phyloP scores from a whole-genome alignment of 2,113 vertebrate genomes.

The Chloropsis hardwickii region DNA sequence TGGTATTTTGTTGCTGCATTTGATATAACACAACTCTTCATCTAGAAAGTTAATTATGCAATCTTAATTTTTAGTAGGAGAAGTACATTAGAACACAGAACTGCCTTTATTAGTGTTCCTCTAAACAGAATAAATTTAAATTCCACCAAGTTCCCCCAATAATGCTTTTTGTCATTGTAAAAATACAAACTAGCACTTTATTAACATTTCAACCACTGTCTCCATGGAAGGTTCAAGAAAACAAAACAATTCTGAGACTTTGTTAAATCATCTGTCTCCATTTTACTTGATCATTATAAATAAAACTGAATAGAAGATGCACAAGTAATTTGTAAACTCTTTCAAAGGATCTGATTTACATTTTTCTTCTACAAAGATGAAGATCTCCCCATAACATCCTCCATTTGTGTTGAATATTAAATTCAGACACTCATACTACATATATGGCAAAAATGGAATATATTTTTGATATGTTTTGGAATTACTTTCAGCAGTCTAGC shows the following conservation, averaged over 20 bases:
- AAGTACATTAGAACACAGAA: not conserved
- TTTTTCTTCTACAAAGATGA: slow-evolving; percentile 30
- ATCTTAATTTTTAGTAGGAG: slow-evolving; percentile 19
- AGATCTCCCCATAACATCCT: not conserved
- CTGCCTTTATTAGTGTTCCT: not conserved
- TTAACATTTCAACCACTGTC: slow-evolving; percentile 43
- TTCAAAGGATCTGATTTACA: slow-evolving; percentile 36
- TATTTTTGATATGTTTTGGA: not conserved
- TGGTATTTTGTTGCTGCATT: slow-evolving; percentile 1
- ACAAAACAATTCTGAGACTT: not conserved
- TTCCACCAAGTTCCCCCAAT: not conserved
- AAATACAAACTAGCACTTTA: slow-evolving; percentile 47
- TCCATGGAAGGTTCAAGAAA: slow-evolving; percentile 40
- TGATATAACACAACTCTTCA: not conserved
- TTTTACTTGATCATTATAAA: slow-evolving; percentile 65
- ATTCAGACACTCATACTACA: not conserved
- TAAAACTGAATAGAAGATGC: slow-evolving; percentile 44
- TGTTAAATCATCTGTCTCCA: slow-evolving; percentile 31
- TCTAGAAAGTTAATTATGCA: not conserved
- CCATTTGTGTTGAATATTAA: slow-evolving; percentile 11
- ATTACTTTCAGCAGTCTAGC: slow-evolving; percentile 45
- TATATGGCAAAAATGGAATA: not conserved
- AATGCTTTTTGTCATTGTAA: slow-evolving; percentile 14
- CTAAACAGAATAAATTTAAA: slow-evolving; percentile 26
- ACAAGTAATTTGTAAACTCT: slow-evolving; percentile 55